Percentiles rank a stretch among this genome's conserved stretches.
Conservation (phyloP, 2,113 vertebrate genomes). For the Microcebus lehilahytsara region DNA sequence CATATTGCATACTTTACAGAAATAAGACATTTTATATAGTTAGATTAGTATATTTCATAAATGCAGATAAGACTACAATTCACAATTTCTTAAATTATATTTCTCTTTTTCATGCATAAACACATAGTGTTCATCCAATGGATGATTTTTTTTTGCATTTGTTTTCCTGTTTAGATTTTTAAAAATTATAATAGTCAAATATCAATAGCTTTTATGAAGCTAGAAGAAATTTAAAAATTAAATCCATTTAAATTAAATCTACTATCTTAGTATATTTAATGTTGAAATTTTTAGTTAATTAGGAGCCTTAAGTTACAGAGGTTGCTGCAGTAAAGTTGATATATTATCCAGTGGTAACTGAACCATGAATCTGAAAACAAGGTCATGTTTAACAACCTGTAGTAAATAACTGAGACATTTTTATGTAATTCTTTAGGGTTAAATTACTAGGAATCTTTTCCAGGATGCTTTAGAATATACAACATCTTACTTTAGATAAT, state of each 20-base stretch:
- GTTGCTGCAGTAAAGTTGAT: conserved; percentile 78
- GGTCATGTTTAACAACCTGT: conserved; percentile 72
- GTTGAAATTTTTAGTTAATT: conserved; percentile 76
- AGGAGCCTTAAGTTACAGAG: conserved; percentile 72
- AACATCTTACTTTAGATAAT: background rate
- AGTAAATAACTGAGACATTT: conserved; percentile 42
- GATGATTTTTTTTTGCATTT: no score
- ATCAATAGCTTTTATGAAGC: conserved; percentile 77
- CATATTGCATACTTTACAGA: conserved; percentile 49
- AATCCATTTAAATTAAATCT: background rate
- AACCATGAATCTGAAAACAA: conserved; percentile 79
- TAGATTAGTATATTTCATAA: no score
- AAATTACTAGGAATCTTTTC: conserved; percentile 67
- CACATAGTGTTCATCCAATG: no score
- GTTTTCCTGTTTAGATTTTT: conserved; percentile 26
- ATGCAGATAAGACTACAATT: no score
- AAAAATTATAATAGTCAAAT: conserved; percentile 41
- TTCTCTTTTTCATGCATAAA: no score
- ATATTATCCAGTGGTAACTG: conserved; percentile 77
- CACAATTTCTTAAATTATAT: no score
- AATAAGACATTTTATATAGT: no score
- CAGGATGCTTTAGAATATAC: background rate
- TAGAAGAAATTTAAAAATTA: conserved; percentile 70
- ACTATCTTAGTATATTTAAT: conserved; percentile 52
- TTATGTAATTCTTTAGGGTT: conserved; percentile 78